These are phyloP conservation scores for Erethizon dorsatum DNA, from an alignment of 2,797 vertebrate genomes.

Conservation along the genomic window DNA sequence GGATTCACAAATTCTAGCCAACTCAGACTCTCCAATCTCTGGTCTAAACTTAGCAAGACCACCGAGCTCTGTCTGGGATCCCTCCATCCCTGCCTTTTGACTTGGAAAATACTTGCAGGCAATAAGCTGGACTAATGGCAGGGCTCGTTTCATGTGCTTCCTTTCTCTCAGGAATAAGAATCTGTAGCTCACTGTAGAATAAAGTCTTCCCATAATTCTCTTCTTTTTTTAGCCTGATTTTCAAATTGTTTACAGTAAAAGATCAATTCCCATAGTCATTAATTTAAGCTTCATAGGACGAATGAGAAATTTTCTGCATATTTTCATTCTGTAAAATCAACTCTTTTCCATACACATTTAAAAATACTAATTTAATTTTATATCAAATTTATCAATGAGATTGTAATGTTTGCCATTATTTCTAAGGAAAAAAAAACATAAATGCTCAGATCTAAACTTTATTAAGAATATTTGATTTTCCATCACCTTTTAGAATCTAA, in stretches of 20 bases:
- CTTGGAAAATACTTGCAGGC: background rate
- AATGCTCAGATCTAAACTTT: constrained; percentile 34
- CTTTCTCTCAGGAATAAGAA: background rate
- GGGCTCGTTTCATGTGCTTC: background rate
- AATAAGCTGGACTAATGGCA: too few relatives aligned
- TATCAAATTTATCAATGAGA: constrained; percentile 16
- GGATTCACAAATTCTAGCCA: background rate
- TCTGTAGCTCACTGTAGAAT: background rate
- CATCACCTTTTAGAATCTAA: background rate
- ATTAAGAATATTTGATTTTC: constrained; percentile 31
- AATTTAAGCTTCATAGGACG: background rate
- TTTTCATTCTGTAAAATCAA: constrained; percentile 32
- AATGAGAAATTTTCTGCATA: background rate
- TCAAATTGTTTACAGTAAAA: background rate
- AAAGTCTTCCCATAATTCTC: background rate
- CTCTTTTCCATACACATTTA: background rate
- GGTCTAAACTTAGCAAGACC: background rate
- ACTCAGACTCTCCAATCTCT: background rate
- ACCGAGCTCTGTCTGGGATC: background rate
- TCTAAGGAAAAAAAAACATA: background rate
- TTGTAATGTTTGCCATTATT: constrained; percentile 1
- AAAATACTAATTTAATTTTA: background rate
- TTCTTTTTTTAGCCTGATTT: background rate
- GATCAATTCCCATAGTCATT: background rate
- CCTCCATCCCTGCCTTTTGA: background rate